Conservation (phyloP, 2,113 vertebrate species). For the Campylomormyrus tamandua region DNA sequence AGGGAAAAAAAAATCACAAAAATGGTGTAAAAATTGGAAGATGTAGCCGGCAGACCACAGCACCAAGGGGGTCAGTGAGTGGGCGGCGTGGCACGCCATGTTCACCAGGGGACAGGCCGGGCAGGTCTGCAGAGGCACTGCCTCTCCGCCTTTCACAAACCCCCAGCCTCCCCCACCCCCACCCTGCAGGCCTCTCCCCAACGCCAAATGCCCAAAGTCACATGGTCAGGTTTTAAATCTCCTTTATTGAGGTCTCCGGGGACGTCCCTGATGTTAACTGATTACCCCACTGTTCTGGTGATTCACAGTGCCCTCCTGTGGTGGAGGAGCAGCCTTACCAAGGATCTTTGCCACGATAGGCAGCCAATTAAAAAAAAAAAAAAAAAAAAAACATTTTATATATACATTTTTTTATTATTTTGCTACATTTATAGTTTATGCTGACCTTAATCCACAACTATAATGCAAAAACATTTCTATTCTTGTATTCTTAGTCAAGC, state of each 20-base stretch:
- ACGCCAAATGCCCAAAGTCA: constrained; percentile 9
- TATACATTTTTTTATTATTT: not conserved
- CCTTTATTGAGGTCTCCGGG: constrained; percentile 36
- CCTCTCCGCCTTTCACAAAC: not conserved
- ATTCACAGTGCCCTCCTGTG: constrained; percentile 44
- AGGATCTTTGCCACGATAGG: not conserved
- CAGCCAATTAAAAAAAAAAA: not conserved
- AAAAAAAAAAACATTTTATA: not conserved
- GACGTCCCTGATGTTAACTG: constrained; percentile 32
- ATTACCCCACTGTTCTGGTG: not conserved
- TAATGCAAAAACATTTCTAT: not conserved
- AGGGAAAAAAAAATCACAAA: not conserved
- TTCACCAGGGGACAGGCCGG: not conserved
- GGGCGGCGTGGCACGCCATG: not conserved
- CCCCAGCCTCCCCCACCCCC: not conserved
- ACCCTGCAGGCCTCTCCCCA: constrained; percentile 7
- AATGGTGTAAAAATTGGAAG: not conserved
- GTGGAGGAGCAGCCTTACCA: not conserved
- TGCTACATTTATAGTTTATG: not conserved
- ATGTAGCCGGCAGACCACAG: not conserved
- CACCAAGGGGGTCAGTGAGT: not conserved
- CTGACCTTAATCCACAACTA: not conserved
- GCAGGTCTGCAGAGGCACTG: not conserved
- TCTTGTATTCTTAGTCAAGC: not conserved
- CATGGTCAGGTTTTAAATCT: constrained; percentile 25